These are phyloP conservation scores for Scolopax rusticola DNA, from an alignment of 2,797 vertebrate species.

Conservation along the genomic window DNA sequence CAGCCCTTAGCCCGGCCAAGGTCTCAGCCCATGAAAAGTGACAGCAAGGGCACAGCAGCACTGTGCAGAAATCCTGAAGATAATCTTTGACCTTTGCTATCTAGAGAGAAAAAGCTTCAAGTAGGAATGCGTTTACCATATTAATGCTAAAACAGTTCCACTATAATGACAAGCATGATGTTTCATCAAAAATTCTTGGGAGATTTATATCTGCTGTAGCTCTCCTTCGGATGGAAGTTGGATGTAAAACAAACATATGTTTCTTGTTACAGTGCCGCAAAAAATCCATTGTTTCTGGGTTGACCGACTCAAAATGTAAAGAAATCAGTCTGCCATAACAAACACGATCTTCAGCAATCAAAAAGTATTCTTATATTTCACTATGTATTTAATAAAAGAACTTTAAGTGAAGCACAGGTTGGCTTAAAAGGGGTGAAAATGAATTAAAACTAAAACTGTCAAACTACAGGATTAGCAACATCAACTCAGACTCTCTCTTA, in stretches of 20 bases:
- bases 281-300: slow-evolving; percentile 45
- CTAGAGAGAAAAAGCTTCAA: neutral
- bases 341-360: slow-evolving; percentile 26
- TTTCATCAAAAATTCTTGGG: slow-evolving; percentile 9
- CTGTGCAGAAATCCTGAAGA: neutral
- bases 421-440: neutral
- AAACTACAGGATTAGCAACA: neutral
- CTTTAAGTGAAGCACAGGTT: neutral
- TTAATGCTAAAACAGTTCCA: neutral
- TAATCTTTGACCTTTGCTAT: neutral
- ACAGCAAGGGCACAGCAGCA: fast-evolving
- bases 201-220: slow-evolving; percentile 32
- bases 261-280: slow-evolving; percentile 55
- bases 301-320: slow-evolving; percentile 42
- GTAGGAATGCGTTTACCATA: slow-evolving; percentile 21
- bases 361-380: neutral
- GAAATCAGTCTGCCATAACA: slow-evolving; percentile 35
- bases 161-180: slow-evolving; percentile 1
- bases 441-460: neutral
- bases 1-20: neutral
- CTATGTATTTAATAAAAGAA: neutral
- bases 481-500: neutral
- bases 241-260: slow-evolving; percentile 61
- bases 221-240: slow-evolving; percentile 27
- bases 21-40: neutral